These are phyloP conservation scores for Peromyscus melanophrys DNA, from an alignment of 2,797 vertebrate genomes.

Conservation along the genomic window DNA sequence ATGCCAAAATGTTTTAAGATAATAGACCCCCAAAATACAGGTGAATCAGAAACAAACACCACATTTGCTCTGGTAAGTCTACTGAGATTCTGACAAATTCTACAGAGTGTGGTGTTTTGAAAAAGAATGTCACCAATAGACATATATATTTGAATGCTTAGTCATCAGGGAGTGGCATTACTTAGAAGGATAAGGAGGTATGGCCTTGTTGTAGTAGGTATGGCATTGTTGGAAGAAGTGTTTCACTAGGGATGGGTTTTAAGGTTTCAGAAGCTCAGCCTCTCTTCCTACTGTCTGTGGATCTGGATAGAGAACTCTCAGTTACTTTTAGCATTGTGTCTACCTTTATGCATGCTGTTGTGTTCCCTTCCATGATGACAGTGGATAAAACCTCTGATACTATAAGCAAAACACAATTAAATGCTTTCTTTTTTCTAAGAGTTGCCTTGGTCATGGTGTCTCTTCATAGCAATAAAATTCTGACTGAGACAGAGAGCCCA, in stretches of 20 bases:
- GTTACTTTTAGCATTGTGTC: neutral
- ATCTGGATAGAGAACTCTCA: neutral
- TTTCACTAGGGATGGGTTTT: neutral
- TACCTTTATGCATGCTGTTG: too few species aligned
- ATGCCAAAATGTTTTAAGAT: slow-evolving; percentile 1
- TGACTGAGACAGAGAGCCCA: neutral
- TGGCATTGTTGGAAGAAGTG: neutral
- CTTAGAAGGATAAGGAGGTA: neutral
- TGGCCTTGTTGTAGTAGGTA: neutral
- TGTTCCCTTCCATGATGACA: neutral
- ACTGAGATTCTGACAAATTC: slow-evolving; percentile 33
- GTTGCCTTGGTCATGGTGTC: neutral
- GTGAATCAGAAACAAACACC: slow-evolving; percentile 62
- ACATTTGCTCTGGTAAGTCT: slow-evolving; percentile 25
- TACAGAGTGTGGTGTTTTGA: neutral
- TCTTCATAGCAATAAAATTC: neutral
- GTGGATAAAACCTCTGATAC: neutral
- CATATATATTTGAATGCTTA: neutral
- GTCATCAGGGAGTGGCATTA: neutral
- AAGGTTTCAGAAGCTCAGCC: neutral
- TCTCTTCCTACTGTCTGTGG: neutral
- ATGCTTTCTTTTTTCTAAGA: neutral
- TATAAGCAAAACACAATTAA: neutral
- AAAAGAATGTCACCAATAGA: neutral
- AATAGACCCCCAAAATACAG: neutral